Evolutionary conservation across 2,113 vertebrate species (phyloP).

Genomic region (Prochilodus magdalenae): DNA sequence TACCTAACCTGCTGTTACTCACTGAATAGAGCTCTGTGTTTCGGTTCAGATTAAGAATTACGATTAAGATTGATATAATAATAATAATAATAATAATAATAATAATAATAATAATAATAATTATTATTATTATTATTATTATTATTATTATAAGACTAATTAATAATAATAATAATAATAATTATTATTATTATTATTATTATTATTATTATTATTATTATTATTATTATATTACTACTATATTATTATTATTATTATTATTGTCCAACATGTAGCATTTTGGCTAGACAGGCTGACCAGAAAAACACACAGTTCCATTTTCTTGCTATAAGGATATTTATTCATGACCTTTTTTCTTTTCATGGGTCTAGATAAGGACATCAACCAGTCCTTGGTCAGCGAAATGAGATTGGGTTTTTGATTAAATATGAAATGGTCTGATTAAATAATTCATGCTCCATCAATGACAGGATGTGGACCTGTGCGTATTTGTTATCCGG

Average conservation of each 20-base stretch:
- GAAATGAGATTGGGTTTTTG: conserved; percentile 24
- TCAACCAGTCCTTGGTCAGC: conserved; percentile 8
- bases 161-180: too few relatives aligned
- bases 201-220: too few relatives aligned
- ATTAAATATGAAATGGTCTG: conserved; percentile 34
- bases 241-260: too few relatives aligned
- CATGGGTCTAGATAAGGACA: conserved; percentile 17
- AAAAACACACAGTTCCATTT: not conserved
- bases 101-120: too few relatives aligned
- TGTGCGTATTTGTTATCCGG: conserved; percentile 10
- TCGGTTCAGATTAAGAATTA: not conserved
- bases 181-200: too few relatives aligned
- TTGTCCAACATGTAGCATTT: not conserved
- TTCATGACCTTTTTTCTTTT: conserved; percentile 19
- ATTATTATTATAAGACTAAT: too few relatives aligned
- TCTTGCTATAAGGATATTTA: not conserved
- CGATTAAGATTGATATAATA: not conserved
- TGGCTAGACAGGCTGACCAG: not conserved
- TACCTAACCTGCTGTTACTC: not conserved
- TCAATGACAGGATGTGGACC: conserved; percentile 19
- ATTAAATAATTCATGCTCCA: conserved; percentile 42
- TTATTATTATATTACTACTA: too few relatives aligned
- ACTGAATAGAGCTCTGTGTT: not conserved
- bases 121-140: too few relatives aligned
- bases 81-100: not conserved